These are phyloP conservation scores for Hypanus sabinus DNA, from an alignment of 2,113 vertebrate genomes.

Conservation along the genomic window DNA sequence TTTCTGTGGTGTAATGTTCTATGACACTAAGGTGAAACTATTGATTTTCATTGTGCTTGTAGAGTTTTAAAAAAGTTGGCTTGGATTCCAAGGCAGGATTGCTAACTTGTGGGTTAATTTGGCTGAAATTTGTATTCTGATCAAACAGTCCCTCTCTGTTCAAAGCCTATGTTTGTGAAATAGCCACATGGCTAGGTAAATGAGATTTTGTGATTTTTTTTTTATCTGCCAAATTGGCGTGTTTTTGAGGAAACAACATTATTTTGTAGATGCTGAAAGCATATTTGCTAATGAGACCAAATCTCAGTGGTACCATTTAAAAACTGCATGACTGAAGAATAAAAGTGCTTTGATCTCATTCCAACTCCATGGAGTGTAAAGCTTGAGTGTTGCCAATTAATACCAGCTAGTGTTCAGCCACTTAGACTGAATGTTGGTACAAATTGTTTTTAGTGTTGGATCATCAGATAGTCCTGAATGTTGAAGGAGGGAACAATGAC, in stretches of 20 bases:
- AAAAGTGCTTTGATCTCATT: background rate
- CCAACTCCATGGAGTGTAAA: background rate
- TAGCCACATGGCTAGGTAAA: background rate
- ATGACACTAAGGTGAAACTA: too few relatives aligned
- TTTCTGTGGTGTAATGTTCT: too few relatives aligned
- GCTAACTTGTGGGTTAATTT: background rate
- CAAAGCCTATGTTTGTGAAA: background rate
- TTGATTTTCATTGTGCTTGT: too few relatives aligned
- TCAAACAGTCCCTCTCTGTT: background rate
- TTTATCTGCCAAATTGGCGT: background rate
- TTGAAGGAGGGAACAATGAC: background rate
- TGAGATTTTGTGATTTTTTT: background rate
- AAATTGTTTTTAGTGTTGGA: background rate
- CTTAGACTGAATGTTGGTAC: background rate
- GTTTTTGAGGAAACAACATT: background rate
- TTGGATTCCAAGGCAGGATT: background rate
- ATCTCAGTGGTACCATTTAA: background rate
- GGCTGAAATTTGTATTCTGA: background rate
- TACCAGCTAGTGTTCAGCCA: background rate
- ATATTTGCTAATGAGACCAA: background rate
- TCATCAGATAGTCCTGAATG: background rate
- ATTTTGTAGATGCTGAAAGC: background rate
- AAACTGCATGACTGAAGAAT: background rate
- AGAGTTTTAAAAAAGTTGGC: too few relatives aligned
- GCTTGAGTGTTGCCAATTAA: background rate